These are phyloP conservation scores for Drosophila repletoides DNA, from an alignment of 1,140 invertebrate species.

Conservation along the genomic window DNA sequence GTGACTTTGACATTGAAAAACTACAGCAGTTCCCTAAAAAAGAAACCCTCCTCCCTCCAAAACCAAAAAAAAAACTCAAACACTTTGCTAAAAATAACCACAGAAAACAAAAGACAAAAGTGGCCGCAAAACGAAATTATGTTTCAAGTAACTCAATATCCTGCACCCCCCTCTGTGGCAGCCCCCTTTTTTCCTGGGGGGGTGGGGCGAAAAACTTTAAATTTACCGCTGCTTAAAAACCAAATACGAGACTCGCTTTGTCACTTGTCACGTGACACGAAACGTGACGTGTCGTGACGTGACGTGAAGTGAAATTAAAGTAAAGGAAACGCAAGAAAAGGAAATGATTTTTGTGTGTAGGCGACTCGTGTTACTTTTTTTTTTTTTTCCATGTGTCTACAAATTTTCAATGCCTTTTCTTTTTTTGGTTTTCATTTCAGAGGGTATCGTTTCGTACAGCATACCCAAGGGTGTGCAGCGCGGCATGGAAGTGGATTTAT, in stretches of 20 bases:
- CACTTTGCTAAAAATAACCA: conserved; percentile 62
- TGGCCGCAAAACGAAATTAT: conserved; percentile 71
- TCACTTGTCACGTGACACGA: conserved; percentile 55
- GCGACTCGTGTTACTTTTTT: conserved; percentile 49
- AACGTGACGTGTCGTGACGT: conserved; percentile 26
- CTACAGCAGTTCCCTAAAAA: conserved; percentile 31
- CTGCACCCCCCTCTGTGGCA: not conserved
- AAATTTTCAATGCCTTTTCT: conserved; percentile 31
- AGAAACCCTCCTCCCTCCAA: not conserved
- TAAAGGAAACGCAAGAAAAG: not conserved
- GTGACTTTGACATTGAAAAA: conserved; percentile 77
- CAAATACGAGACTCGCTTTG: conserved; percentile 38
- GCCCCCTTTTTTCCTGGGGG: not conserved
- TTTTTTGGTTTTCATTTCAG: conserved; percentile 83
- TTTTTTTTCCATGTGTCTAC: conserved; percentile 38
- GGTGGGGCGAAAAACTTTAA: conserved; percentile 50
- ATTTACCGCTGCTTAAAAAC: conserved; percentile 61
- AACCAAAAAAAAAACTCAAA: conserved; percentile 8
- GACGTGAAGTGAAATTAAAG: conserved; percentile 1
- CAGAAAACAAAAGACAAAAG: conserved; percentile 46
- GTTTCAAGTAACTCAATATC: conserved; percentile 75
- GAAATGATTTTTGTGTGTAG: conserved; percentile 32
- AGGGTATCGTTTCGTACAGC: conserved; percentile 91
- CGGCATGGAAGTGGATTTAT: conserved; percentile 92
- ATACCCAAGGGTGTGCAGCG: conserved; percentile 91